Evolutionary conservation across 2,113 vertebrate species (phyloP).

Genomic region (Uria lomvia): DNA sequence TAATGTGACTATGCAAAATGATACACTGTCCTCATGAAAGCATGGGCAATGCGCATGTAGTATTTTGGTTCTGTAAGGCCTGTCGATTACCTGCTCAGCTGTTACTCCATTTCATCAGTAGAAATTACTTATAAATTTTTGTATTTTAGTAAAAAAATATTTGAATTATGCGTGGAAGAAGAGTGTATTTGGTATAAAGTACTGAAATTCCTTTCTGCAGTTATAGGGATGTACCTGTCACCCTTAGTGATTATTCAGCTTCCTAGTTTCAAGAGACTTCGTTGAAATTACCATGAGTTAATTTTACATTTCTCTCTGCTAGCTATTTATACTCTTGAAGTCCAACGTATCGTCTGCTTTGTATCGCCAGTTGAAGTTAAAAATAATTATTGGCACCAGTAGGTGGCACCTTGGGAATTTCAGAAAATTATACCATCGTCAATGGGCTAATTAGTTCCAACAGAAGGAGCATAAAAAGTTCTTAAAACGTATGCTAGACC

Average conservation of each 20-base stretch:
- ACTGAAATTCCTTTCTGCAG: background rate
- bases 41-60: background rate
- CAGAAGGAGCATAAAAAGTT: background rate
- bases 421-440: background rate
- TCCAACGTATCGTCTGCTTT: background rate
- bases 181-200: background rate
- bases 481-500: background rate
- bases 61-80: background rate
- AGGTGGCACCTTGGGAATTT: conserved; percentile 38
- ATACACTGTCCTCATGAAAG: background rate
- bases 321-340: background rate
- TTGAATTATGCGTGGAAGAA: background rate
- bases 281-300: background rate
- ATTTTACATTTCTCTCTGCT: background rate
- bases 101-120: background rate
- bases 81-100: background rate
- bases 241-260: background rate
- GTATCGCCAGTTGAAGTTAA: background rate
- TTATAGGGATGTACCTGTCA: background rate
- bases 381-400: conserved; percentile 5
- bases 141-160: background rate
- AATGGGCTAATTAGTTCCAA: background rate
- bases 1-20: background rate
- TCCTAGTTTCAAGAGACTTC: background rate
- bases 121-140: background rate